phyloP scores from a whole-genome alignment of 2,113 vertebrate species.

The Rhadina sibilatrix region DNA sequence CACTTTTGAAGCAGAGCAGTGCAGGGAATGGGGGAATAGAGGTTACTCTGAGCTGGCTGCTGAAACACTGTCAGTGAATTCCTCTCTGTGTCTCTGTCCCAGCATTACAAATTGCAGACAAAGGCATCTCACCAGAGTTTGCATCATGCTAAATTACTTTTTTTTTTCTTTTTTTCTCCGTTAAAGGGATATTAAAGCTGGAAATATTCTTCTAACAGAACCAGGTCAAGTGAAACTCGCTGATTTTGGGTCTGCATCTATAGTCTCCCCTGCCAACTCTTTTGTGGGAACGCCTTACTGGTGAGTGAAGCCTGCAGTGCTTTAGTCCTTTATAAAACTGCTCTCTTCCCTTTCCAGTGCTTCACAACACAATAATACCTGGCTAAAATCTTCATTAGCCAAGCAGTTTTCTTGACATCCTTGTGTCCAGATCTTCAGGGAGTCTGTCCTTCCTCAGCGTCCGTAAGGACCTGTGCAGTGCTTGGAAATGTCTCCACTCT shows the following conservation, averaged over 20 bases:
- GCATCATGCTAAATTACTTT: neutral
- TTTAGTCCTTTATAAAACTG: neutral
- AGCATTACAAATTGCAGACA: neutral
- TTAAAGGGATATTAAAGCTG: conserved; percentile 96
- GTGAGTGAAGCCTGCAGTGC: conserved; percentile 73
- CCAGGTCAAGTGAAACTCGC: conserved; percentile 97
- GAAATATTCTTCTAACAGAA: conserved; percentile 98
- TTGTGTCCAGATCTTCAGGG: neutral
- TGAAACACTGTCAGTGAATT: neutral
- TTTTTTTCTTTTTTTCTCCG: neutral
- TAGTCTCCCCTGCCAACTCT: conserved; percentile 96
- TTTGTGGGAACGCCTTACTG: conserved; percentile 99
- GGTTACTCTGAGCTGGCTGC: neutral
- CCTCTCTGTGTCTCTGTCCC: neutral
- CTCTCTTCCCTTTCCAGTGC: neutral
- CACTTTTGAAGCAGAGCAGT: neutral
- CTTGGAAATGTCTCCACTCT: neutral
- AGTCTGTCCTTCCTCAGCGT: neutral
- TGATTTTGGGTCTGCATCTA: conserved; percentile 98
- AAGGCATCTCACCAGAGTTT: neutral
- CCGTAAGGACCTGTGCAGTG: neutral
- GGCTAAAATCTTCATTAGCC: neutral
- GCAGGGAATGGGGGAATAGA: neutral
- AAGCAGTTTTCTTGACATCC: neutral
- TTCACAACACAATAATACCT: neutral